Base-by-base conservation (phyloP, 1,140 invertebrate species). In the Mactra quadrangularis region DNA sequence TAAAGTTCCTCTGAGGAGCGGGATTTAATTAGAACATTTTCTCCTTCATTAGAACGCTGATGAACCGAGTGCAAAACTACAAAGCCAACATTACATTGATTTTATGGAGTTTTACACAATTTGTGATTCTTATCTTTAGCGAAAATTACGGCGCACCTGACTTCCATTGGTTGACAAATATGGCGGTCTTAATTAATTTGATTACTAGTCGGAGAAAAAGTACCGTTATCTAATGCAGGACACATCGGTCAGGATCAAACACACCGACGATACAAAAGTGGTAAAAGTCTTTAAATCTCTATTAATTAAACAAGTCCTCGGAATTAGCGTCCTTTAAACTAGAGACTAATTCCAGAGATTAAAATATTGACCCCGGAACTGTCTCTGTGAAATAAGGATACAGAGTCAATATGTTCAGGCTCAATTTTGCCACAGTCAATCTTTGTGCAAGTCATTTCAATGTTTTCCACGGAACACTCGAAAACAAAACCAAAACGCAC, bases 291-390 rank as follows among this genome's bases (percentile, higher is more conserved):
- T 47, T 45, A 64, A 60, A 76, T 64, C 38, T 57, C 55, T 31
- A 35, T 19, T 62, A 33, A 76, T 62, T 64, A 45, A 25, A 29
- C 22, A 22, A 22, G 31, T 76, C 53, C 38, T 13, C 74, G 31
- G 76, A 66, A 68, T 41, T 52, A 55, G 11, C 57, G 35, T 31
- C 33, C 33, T 33, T 60, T 59, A n/a, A 81, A 47, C 64, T 38
- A n/a, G 47, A 57, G 41, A 31, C 62, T 71, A 60, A 45, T 71
- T 59, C 38, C 33, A 53, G 45, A 52, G 50, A 64, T 78, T 35
- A 64, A 35, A 78, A 78, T 76, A 78, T 78, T 78, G 59, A 78
- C 75, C 75, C 31, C 38, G 57, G 57, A 60, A 59, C 55, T 47
- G 57, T 33, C 47, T 59, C 47, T 53, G 22, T 62, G 55, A 76